Percentiles rank a stretch among this genome's conserved stretches.
Evolutionary conservation across 2,113 vertebrate species (phyloP).

Genomic region (Xyliphius kryptos): DNA sequence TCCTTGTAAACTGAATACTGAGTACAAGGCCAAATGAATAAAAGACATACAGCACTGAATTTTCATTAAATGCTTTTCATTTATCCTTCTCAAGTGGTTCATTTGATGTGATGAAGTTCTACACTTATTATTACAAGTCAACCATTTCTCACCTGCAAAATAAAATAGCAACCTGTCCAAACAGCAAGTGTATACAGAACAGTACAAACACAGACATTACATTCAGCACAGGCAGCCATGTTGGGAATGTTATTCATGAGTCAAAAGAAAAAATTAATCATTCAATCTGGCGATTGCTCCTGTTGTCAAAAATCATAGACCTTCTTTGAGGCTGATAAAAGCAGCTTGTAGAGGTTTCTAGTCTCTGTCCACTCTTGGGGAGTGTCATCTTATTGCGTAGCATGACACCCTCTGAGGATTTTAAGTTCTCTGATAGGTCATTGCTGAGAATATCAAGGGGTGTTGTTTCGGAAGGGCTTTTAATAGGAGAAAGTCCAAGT

Average conservation of each 20-base stretch:
- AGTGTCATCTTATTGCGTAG: slow-evolving; percentile 95
- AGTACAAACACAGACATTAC: neutral
- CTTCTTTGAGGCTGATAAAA: slow-evolving; percentile 97
- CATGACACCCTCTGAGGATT: slow-evolving; percentile 70
- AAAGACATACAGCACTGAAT: slow-evolving; percentile 12
- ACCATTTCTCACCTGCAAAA: slow-evolving; percentile 2
- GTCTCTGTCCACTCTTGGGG: slow-evolving; percentile 94
- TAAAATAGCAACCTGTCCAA: slow-evolving; percentile 18
- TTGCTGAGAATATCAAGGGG: slow-evolving; percentile 66
- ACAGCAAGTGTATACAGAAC: slow-evolving; percentile 7
- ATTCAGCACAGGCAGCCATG: slow-evolving; percentile 2
- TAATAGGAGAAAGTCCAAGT: slow-evolving; percentile 77
- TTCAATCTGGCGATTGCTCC: slow-evolving; percentile 88
- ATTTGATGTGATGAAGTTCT: slow-evolving; percentile 10
- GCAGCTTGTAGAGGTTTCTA: slow-evolving; percentile 96
- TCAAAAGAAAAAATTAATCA: slow-evolving; percentile 48
- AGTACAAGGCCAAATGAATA: neutral
- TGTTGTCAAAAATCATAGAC: slow-evolving; percentile 92
- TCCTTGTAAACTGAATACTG: slow-evolving; percentile 1
- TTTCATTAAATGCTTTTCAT: slow-evolving; percentile 1
- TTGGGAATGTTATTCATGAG: neutral
- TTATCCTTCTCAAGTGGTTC: slow-evolving; percentile 4
- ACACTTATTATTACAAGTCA: slow-evolving; percentile 5
- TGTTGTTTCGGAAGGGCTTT: slow-evolving; percentile 71
- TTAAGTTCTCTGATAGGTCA: slow-evolving; percentile 69